phyloP scores from a whole-genome alignment of 2,113 vertebrate genomes.

The Bucco capensis region DNA sequence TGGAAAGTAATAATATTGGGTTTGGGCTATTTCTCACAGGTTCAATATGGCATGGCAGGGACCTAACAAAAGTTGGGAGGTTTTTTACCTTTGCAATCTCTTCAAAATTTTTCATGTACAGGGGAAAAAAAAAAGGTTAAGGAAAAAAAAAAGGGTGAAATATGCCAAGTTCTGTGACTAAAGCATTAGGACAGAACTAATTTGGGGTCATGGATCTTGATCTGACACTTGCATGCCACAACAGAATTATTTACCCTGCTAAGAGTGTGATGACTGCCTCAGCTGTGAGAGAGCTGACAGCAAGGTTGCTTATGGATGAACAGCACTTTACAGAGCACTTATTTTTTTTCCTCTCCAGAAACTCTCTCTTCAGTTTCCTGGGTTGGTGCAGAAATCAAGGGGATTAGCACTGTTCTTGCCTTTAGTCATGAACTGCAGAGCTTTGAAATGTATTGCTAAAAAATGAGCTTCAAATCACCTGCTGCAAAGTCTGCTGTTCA shows the following conservation, averaged over 20 bases:
- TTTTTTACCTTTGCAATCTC: not conserved
- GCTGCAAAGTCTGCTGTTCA: not conserved
- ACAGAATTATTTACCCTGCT: not conserved
- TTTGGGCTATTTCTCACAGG: not conserved
- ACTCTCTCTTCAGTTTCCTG: not conserved
- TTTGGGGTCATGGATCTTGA: not conserved
- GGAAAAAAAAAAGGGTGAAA: not conserved
- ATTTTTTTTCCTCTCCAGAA: not conserved
- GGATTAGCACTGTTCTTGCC: not conserved
- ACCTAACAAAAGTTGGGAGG: not conserved
- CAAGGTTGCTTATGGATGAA: not conserved
- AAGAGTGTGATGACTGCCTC: not conserved
- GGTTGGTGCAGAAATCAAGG: not conserved
- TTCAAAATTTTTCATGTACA: not conserved
- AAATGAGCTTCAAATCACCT: not conserved
- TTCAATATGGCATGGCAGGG: not conserved
- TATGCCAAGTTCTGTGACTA: not conserved
- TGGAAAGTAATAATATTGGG: not conserved
- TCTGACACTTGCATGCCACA: not conserved
- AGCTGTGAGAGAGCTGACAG: not conserved
- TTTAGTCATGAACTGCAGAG: not conserved
- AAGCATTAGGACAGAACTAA: not conserved
- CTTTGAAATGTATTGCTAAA: not conserved
- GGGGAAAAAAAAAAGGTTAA: not conserved
- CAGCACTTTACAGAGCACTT: not conserved